These are phyloP conservation scores for Solen grandis DNA, from an alignment of 1,140 invertebrate species.

Conservation along the genomic window DNA sequence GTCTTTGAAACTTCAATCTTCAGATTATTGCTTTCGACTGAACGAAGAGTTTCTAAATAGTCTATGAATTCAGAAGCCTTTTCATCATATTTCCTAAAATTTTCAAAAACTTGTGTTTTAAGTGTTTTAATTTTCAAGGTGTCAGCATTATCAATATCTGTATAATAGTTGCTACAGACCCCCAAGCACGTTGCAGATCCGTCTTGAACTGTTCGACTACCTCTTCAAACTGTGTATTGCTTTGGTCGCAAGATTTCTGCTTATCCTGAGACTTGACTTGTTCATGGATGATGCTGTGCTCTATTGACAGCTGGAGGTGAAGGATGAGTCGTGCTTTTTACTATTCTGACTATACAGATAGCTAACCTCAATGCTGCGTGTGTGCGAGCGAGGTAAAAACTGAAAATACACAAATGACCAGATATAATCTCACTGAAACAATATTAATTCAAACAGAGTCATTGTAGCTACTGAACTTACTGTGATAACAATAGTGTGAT, in stretches of 20 bases:
- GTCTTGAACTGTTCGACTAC: background rate
- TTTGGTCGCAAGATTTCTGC: background rate
- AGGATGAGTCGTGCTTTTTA: no score
- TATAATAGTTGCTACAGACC: background rate
- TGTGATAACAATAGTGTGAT: no score
- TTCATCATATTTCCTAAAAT: background rate
- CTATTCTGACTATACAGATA: no score
- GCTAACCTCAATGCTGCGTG: no score
- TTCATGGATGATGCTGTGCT: no score
- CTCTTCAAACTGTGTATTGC: background rate
- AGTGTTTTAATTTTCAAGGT: slow-evolving; percentile 15
- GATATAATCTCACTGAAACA: no score
- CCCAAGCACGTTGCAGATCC: background rate
- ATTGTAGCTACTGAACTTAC: no score
- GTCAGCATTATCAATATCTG: background rate
- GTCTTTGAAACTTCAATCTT: background rate
- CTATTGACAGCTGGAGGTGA: no score
- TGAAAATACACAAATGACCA: no score
- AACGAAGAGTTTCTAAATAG: background rate
- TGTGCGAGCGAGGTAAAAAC: no score
- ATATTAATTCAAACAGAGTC: no score
- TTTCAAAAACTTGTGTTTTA: slow-evolving; percentile 11
- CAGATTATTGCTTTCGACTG: background rate
- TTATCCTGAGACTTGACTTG: no score
- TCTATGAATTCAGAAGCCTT: slow-evolving; percentile 1